phyloP scores from a whole-genome alignment of 2,113 vertebrate genomes.

The Anguilla japonica region DNA sequence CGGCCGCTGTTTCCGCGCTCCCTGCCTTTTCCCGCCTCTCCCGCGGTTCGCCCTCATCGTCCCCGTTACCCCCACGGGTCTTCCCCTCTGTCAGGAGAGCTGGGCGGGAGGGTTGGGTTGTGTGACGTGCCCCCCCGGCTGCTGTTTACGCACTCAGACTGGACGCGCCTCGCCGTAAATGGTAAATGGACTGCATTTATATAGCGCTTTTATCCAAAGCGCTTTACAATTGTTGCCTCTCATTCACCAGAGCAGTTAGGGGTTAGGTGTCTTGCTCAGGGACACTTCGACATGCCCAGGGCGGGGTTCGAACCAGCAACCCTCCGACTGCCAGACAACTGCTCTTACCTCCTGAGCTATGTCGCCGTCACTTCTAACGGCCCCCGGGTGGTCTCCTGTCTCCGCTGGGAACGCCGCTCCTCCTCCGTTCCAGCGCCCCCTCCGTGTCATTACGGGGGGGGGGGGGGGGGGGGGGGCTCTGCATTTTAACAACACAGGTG shows the following conservation, averaged over 20 bases:
- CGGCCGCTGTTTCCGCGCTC: background rate
- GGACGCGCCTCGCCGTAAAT: background rate
- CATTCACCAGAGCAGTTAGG: too few species aligned
- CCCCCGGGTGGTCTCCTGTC: background rate
- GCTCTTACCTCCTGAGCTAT: too few species aligned
- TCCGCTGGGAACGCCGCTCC: too few species aligned
- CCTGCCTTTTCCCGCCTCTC: background rate
- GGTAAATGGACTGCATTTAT: too few species aligned
- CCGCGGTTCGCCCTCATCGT: background rate
- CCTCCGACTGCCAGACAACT: too few species aligned
- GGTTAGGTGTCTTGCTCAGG: too few species aligned
- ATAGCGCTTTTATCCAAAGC: too few species aligned
- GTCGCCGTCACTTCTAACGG: background rate
- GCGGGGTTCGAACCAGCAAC: too few species aligned
- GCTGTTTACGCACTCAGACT: constrained; percentile 9
- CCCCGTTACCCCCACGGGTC: background rate
- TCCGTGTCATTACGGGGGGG: background rate
- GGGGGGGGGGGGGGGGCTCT: background rate
- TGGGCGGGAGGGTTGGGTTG: background rate
- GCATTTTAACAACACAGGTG: background rate
- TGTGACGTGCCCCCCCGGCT: background rate
- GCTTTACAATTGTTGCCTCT: too few species aligned
- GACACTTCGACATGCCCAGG: too few species aligned
- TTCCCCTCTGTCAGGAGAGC: constrained; percentile 14
- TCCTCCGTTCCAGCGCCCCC: background rate